phyloP scores from a whole-genome alignment of 2,113 vertebrate species.

The Xiphias gladius region DNA sequence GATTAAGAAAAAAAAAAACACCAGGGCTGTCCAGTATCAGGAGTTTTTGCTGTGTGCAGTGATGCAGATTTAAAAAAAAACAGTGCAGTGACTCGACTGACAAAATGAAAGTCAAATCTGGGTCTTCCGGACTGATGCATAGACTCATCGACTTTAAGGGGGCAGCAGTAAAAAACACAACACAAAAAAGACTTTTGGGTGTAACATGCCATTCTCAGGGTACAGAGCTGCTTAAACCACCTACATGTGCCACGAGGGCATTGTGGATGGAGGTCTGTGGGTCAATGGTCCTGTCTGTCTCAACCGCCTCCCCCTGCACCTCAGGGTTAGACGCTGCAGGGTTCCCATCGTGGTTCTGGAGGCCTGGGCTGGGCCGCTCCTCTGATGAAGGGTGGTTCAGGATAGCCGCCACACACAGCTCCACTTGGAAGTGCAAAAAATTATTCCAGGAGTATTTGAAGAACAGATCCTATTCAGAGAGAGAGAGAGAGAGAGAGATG shows the following conservation, averaged over 20 bases:
- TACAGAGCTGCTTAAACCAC: slow-evolving; percentile 36
- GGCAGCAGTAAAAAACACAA: too few species aligned
- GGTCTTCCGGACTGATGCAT: neutral
- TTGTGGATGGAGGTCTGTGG: slow-evolving; percentile 75
- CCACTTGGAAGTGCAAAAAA: slow-evolving; percentile 99
- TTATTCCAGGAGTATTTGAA: slow-evolving; percentile 99
- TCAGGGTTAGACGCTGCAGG: slow-evolving; percentile 42
- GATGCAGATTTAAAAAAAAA: too few species aligned
- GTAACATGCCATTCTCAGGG: neutral
- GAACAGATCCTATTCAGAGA: slow-evolving; percentile 91
- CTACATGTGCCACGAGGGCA: slow-evolving; percentile 91
- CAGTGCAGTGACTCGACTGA: too few species aligned
- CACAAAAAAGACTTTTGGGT: too few species aligned
- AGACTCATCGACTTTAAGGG: neutral
- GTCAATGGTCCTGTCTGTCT: slow-evolving; percentile 63
- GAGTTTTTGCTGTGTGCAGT: too few species aligned
- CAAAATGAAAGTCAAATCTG: too few species aligned
- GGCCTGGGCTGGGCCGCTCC: slow-evolving; percentile 68
- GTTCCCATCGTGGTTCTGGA: slow-evolving; percentile 78
- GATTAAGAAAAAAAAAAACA: neutral
- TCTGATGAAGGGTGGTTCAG: slow-evolving; percentile 88
- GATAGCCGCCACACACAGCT: slow-evolving; percentile 93
- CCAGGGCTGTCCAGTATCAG: too few species aligned
- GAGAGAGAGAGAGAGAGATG: neutral
- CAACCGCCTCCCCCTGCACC: slow-evolving; percentile 71